Evolutionary conservation across 1,140 invertebrate species (phyloP).

Genomic region (Drosophila funebris): DNA sequence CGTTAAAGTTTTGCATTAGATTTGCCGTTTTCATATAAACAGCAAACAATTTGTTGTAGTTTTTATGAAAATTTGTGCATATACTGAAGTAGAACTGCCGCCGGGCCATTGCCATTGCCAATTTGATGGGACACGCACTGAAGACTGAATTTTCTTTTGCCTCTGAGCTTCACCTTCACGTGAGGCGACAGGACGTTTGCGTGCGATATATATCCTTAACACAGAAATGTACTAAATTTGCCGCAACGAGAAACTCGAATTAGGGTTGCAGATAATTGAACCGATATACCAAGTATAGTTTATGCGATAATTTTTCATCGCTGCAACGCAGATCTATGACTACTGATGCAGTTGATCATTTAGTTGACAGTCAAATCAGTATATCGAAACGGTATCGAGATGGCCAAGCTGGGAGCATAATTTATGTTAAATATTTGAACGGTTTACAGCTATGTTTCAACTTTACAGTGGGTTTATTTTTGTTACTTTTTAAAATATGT

Average conservation of each 20-base stretch:
- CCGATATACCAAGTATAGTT: not conserved
- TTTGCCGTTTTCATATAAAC: conserved; percentile 84
- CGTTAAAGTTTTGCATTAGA: conserved; percentile 82
- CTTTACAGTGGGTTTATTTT: conserved; percentile 30
- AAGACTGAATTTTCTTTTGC: conserved; percentile 79
- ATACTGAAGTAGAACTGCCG: conserved; percentile 72
- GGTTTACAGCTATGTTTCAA: not conserved
- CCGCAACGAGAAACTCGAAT: not conserved
- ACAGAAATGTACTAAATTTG: conserved; percentile 34
- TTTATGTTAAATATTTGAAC: not conserved
- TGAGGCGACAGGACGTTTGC: conserved; percentile 48
- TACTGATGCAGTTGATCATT: not conserved
- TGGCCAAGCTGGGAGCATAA: too few relatives aligned
- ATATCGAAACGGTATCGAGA: too few relatives aligned
- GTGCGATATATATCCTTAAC: conserved; percentile 30
- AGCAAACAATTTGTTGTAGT: conserved; percentile 82
- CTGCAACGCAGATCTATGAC: not conserved
- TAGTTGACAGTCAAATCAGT: not conserved
- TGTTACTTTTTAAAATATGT: conserved; percentile 42
- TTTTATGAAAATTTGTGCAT: conserved; percentile 83
- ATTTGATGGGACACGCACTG: conserved; percentile 65
- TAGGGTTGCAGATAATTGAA: conserved; percentile 4
- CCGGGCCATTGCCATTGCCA: conserved; percentile 80
- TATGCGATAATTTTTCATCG: not conserved
- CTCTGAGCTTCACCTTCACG: conserved; percentile 43